Evolutionary conservation across 2,888 invertebrate genomes (phyloP), one percentile per base, ranked within the genome.

Genomic region (Bhutanitis thaidina): DNA sequence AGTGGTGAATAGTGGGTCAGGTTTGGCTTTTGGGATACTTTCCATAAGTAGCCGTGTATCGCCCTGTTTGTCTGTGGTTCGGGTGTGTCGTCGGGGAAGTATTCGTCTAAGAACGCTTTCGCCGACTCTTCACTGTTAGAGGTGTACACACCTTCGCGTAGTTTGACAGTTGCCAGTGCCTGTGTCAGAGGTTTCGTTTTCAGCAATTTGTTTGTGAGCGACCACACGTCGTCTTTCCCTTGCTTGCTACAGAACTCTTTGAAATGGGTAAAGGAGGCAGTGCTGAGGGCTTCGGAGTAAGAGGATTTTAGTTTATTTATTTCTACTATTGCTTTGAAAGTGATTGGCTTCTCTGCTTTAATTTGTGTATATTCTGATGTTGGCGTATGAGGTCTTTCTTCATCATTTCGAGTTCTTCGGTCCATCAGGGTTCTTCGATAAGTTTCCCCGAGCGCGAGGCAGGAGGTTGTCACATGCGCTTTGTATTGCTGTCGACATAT

Each of bases 141-240:
- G n/a, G n/a, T n/a, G n/a, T n/a, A n/a, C n/a, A n/a, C n/a, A n/a
- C n/a, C n/a, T n/a, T n/a, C n/a, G n/a, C n/a, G n/a, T n/a, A n/a
- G n/a, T n/a, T n/a, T n/a, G n/a, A 64, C 43, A 1, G 62, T 62
- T 0, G 52, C 1, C 0, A 61, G 62, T 0, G 64, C 59, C 27
- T 38, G 20, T 1, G 20, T 10, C 1, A 38, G 20, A 3, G 38
- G 20, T 0, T 7, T 25, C 0, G 27, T 34, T 46, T 60, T 62
- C 0, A 64, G 13, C 0, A 64, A 27, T 9, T 57, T 37, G 27
- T 64, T 64, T 0, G 60, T 62, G 0, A 62, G 7, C 0, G 59
- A 54, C 38, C 38, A 38, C 5, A 38, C 38, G n/a, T 20, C 38
- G 8, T 38, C 38, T 20, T 38, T 38, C 3, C 20, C 20, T n/a